A percentile compares a stretch with the other conserved stretches of the same genome.
Conservation (phyloP, 2,888 invertebrate species). For the Hypselothyrea guttata region DNA sequence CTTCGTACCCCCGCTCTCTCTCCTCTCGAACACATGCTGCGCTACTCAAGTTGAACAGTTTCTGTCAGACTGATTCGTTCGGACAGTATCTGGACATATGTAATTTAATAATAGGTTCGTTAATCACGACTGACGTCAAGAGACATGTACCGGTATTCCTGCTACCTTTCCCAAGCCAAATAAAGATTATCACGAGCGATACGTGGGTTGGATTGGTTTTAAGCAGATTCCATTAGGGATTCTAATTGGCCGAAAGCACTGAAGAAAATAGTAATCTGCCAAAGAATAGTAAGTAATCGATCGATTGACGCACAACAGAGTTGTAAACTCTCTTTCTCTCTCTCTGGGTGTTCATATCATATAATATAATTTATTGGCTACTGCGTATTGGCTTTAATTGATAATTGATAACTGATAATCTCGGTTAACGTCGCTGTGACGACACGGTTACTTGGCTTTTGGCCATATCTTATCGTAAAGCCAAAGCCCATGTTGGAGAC, state of each 20-base stretch:
- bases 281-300: conserved; percentile 15
- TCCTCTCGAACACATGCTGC: no score
- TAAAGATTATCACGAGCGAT: conserved; percentile 41
- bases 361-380: conserved; percentile 21
- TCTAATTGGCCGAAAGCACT: conserved; percentile 13
- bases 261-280: not conserved
- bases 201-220: conserved; percentile 7
- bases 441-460: conserved; percentile 14
- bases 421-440: conserved; percentile 14
- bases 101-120: conserved; percentile 22
- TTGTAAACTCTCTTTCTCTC: conserved; percentile 48
- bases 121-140: conserved; percentile 43
- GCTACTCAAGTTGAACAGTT: not conserved
- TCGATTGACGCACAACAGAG: conserved; percentile 38
- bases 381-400: conserved; percentile 24
- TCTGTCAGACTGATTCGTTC: not conserved
- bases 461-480: conserved; percentile 40
- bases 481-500: conserved; percentile 5
- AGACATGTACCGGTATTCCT: conserved; percentile 12
- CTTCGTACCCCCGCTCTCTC: no score
- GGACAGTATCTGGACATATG: conserved; percentile 1
- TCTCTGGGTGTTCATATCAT: conserved; percentile 28
- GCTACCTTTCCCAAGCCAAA: conserved; percentile 7
- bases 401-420: conserved; percentile 30
- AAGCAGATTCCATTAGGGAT: conserved; percentile 16